Evolutionary conservation across 2,797 vertebrate genomes (phyloP).

Genomic region (Tamandua tetradactyla): DNA sequence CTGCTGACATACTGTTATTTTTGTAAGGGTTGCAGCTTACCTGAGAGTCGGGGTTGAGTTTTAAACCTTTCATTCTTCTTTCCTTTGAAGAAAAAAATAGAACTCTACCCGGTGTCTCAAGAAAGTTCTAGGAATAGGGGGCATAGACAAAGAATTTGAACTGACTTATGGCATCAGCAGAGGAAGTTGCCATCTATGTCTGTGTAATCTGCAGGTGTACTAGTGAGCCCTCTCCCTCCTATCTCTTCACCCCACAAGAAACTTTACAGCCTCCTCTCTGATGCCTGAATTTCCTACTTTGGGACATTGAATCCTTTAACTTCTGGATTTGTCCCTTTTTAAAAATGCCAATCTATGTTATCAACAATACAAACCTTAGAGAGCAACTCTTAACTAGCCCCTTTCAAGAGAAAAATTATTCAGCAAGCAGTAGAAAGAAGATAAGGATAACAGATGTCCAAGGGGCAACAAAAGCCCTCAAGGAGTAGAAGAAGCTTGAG

Average conservation of each 20-base stretch:
- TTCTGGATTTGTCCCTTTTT: neutral
- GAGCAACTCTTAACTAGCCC: neutral
- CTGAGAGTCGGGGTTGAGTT: conserved; percentile 53
- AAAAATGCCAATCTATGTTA: conserved; percentile 31
- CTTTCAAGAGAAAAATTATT: conserved; percentile 9
- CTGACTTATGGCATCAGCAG: neutral
- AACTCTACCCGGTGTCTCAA: conserved; percentile 34
- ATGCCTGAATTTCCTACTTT: neutral
- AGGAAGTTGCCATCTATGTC: neutral
- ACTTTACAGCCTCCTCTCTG: neutral
- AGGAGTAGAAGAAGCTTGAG: neutral
- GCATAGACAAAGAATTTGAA: conserved; percentile 36
- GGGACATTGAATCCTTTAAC: neutral
- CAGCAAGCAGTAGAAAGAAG: neutral
- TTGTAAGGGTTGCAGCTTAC: conserved; percentile 65
- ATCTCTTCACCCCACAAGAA: neutral
- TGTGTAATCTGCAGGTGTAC: neutral
- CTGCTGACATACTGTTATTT: conserved; percentile 69
- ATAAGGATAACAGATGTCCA: neutral
- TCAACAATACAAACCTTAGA: neutral
- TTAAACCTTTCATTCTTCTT: conserved; percentile 58
- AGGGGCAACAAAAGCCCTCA: neutral
- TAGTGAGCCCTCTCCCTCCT: neutral
- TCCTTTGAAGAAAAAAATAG: conserved; percentile 65
- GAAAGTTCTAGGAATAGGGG: conserved; percentile 54